phyloP scores from a whole-genome alignment of 2,888 invertebrate species.

The Leptinotarsa rubiginosa region DNA sequence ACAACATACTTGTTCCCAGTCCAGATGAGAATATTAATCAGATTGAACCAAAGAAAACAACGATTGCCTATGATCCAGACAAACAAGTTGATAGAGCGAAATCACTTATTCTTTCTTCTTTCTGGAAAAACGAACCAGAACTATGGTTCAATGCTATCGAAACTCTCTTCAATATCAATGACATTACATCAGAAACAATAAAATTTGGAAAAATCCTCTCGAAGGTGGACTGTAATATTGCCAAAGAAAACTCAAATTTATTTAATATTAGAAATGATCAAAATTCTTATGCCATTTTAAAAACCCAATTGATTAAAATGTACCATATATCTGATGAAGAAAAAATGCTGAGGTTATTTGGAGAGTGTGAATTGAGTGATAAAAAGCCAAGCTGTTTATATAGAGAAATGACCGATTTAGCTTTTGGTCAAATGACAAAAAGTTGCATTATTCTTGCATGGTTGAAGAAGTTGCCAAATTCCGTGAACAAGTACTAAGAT shows the following conservation, averaged over 20 bases:
- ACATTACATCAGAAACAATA: too few relatives aligned
- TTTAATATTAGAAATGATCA: not conserved
- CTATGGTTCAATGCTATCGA: too few relatives aligned
- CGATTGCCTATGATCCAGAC: not conserved
- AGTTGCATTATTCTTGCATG: conserved; percentile 5
- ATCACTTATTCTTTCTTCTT: too few relatives aligned
- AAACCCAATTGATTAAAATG: not conserved
- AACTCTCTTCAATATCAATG: too few relatives aligned
- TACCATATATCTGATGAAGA: not conserved
- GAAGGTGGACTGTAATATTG: not conserved
- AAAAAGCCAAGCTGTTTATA: not conserved
- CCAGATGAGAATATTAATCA: not conserved
- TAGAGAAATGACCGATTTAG: too few relatives aligned
- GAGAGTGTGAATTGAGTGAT: not conserved
- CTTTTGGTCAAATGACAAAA: conserved; percentile 3
- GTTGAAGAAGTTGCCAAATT: not conserved
- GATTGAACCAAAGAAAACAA: too few relatives aligned
- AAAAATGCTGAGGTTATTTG: not conserved
- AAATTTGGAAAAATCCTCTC: conserved; percentile 6
- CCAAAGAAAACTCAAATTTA: not conserved
- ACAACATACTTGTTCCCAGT: too few relatives aligned
- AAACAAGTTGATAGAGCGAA: not conserved
- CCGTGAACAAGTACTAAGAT: not conserved
- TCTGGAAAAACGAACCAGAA: conserved; percentile 2
- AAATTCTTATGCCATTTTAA: not conserved